These are phyloP conservation scores for Phrynosoma blainvillii DNA, from an alignment of 2,113 vertebrate species.

Conservation along the genomic window DNA sequence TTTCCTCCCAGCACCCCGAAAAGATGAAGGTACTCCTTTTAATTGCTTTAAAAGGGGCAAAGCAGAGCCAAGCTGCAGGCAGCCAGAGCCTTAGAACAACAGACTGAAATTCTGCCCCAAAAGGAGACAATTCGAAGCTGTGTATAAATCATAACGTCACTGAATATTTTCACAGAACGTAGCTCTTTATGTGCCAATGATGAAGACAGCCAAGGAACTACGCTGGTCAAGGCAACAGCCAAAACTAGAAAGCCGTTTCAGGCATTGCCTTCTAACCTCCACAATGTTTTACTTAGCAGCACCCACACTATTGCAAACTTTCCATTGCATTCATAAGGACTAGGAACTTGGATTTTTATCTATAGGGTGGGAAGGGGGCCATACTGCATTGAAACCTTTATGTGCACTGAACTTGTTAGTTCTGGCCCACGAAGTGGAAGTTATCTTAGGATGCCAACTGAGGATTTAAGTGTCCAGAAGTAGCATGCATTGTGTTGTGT, in stretches of 20 bases:
- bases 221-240: not conserved
- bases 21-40: not conserved
- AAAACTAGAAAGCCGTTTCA: not conserved
- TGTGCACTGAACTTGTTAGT: not conserved
- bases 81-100: not conserved
- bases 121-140: not conserved
- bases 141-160: not conserved
- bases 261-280: not conserved
- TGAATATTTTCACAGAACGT: not conserved
- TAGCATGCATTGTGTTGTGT: not conserved
- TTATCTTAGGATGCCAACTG: not conserved
- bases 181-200: not conserved
- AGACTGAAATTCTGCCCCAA: not conserved
- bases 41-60: not conserved
- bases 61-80: not conserved
- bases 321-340: not conserved
- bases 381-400: no score
- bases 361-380: not conserved
- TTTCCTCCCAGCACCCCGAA: no score
- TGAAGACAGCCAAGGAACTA: not conserved
- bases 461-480: not conserved
- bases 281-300: not conserved
- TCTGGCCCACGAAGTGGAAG: not conserved
- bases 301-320: not conserved
- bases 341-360: not conserved